Conservation (phyloP, 2,797 vertebrate species). For the Antennarius maculatus region DNA sequence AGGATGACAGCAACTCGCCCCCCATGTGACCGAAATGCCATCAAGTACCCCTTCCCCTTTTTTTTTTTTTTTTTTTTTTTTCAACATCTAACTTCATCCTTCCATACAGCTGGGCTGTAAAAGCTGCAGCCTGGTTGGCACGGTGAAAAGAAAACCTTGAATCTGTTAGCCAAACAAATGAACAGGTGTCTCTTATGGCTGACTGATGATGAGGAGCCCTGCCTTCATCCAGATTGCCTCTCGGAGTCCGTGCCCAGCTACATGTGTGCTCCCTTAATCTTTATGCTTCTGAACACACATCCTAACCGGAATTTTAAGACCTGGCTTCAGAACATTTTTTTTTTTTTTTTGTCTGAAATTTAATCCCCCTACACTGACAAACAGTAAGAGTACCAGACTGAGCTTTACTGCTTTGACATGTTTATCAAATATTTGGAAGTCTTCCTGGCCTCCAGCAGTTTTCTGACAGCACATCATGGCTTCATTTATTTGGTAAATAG, state of each 20-base stretch:
- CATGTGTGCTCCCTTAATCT: slow-evolving; percentile 74
- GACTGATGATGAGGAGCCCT: slow-evolving; percentile 56
- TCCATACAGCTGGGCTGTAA: slow-evolving; percentile 76
- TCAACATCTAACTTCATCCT: slow-evolving; percentile 58
- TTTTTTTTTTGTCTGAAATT: slow-evolving; percentile 64
- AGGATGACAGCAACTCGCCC: slow-evolving; percentile 78
- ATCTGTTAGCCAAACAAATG: slow-evolving; percentile 66
- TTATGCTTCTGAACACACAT: slow-evolving; percentile 60
- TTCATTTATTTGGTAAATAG: slow-evolving; percentile 30
- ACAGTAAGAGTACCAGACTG: slow-evolving; percentile 58
- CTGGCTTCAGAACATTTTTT: slow-evolving; percentile 64
- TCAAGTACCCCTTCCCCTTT: slow-evolving; percentile 58
- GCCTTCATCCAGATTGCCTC: slow-evolving; percentile 36
- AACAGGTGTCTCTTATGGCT: slow-evolving; percentile 78
- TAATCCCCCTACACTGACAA: slow-evolving; percentile 66
- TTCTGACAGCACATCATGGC: slow-evolving; percentile 34
- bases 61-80: slow-evolving; percentile 33
- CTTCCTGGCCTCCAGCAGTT: slow-evolving; percentile 45
- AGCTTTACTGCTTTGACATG: slow-evolving; percentile 66
- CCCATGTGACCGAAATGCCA: slow-evolving; percentile 85
- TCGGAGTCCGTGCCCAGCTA: slow-evolving; percentile 52
- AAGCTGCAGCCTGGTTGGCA: slow-evolving; percentile 71
- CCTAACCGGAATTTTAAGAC: slow-evolving; percentile 78
- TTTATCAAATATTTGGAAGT: slow-evolving; percentile 68
- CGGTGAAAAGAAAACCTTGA: slow-evolving; percentile 61